Base-by-base conservation (phyloP, 2,888 invertebrate species). In the Petrolisthes cinctipes region DNA sequence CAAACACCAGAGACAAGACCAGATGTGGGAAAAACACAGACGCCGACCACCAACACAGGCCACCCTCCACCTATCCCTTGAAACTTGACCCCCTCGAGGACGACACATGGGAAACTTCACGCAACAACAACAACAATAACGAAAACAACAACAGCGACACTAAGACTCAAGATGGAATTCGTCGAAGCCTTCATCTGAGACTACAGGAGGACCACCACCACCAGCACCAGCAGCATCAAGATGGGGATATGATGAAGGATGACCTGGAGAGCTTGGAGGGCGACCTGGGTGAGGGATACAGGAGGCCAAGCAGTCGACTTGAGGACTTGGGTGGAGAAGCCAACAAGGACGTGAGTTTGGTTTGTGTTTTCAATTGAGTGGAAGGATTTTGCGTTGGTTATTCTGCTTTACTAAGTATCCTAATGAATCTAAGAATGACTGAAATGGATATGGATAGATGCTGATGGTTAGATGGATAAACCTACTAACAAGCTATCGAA, bases 191-290 rank as follows among this genome's bases (percentile, higher is more conserved):
- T 17, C 88, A 85, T 14, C 81, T 88, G 5, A 76, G 76, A 37
- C 85, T 85, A 17, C 85, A 88, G 56, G 85, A 61, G 2, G 86
- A 83, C 68, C 51, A 54, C 9, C 79, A 86, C 20, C 17, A 71
- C 23, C 85, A 87, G 80, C n/a, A 1, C 37, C 37, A 37, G 1
- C 37, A 37, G 1, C 37, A 37, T 2, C 53, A 11, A 37, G 37
- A 37, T 37, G 9, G 20, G 20, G 71, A 68, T 71, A 0, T 17
- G 4, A 51, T 37, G 37, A 37, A 37, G 37, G 89, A 89, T 56
- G 89, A 89, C 85, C 20, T 82, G n/a, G 88, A 88, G 68, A 89
- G 89, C 83, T 80, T 89, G 9, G 87, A 85, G 73, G 89, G 89
- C 4, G 89, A 89, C 71, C 66, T 89, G n/a, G 89, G 89, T 11